Evolutionary conservation across 64 coral and sea anemone genomes (phyloP).

Genomic region (Trachythela sp.): DNA sequence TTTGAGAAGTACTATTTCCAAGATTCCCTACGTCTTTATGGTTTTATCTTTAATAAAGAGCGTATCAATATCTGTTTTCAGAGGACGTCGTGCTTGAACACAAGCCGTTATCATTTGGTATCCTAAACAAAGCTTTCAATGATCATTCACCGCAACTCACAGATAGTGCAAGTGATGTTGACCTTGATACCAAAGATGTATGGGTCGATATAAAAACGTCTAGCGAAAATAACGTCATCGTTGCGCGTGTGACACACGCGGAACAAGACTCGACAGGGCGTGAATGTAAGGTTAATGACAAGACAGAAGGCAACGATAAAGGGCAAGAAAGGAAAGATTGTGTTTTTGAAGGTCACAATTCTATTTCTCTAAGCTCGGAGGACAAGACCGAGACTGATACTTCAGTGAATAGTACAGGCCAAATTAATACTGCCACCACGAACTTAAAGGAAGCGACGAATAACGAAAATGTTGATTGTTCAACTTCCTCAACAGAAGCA

Average conservation of each 20-base stretch:
- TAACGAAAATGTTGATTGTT: too few relatives aligned
- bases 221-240: neutral
- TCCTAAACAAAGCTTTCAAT: neutral
- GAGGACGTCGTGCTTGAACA: neutral
- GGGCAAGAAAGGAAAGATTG: neutral
- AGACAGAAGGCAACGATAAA: neutral
- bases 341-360: neutral
- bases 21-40: too few relatives aligned
- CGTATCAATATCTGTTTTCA: neutral
- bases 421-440: too few relatives aligned
- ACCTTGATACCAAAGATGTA: neutral
- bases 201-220: neutral
- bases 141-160: neutral
- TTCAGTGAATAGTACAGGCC: too few relatives aligned
- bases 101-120: neutral
- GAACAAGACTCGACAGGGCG: neutral
- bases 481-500: too few relatives aligned
- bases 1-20: too few relatives aligned
- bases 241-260: neutral
- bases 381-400: neutral
- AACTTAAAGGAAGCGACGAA: too few relatives aligned
- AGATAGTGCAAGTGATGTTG: neutral
- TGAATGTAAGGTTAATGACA: neutral
- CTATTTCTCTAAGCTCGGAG: neutral
- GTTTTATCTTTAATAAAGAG: too few relatives aligned